phyloP scores from a whole-genome alignment of 2,888 invertebrate species.

The Orthosia gracilis region DNA sequence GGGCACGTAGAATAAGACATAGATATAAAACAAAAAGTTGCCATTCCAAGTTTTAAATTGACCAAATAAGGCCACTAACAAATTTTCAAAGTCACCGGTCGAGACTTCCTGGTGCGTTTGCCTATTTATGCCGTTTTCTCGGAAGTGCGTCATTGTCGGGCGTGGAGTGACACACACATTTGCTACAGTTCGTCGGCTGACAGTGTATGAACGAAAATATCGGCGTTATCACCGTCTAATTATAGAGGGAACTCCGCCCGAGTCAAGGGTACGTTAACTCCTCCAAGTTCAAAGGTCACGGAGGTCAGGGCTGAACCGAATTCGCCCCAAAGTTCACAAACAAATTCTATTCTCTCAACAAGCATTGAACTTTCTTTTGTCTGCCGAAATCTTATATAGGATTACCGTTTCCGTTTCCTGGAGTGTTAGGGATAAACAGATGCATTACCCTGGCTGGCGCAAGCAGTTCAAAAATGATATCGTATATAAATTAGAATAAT shows the following conservation, averaged over 20 bases:
- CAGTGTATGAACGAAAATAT: slow-evolving; percentile 76
- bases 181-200: slow-evolving; percentile 55
- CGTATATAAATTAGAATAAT: not conserved
- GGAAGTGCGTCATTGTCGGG: slow-evolving; percentile 54
- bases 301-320: slow-evolving; percentile 82
- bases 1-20: slow-evolving; percentile 68
- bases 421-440: not conserved
- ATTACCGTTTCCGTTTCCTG: slow-evolving; percentile 29
- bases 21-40: slow-evolving; percentile 56
- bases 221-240: slow-evolving; percentile 84
- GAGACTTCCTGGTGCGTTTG: slow-evolving; percentile 45
- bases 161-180: slow-evolving; percentile 60
- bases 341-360: slow-evolving; percentile 58
- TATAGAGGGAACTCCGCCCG: slow-evolving; percentile 85
- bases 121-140: slow-evolving; percentile 41
- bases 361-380: slow-evolving; percentile 63
- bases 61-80: slow-evolving; percentile 58
- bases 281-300: slow-evolving; percentile 89
- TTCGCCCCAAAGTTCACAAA: slow-evolving; percentile 64
- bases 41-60: slow-evolving; percentile 66
- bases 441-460: not conserved
- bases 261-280: slow-evolving; percentile 89
- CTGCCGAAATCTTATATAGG: slow-evolving; percentile 17
- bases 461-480: not conserved
- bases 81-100: slow-evolving; percentile 55